These are phyloP conservation scores for Leucoma salicis DNA, from an alignment of 2,888 invertebrate genomes.

Conservation along the genomic window DNA sequence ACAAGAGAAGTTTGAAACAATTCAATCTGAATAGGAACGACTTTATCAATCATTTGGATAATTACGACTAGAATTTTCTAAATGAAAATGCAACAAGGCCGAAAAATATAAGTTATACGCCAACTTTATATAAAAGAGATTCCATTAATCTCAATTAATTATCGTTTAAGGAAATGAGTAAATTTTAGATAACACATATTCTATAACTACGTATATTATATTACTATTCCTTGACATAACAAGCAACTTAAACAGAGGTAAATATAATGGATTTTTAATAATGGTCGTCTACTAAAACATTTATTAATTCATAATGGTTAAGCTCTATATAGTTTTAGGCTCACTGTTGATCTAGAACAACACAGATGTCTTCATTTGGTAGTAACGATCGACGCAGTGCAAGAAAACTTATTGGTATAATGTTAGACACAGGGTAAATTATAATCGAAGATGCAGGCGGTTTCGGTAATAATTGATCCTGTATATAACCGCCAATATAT, in stretches of 20 bases:
- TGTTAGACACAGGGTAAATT: constrained; percentile 30
- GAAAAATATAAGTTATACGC: constrained; percentile 44
- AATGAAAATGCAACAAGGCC: constrained; percentile 49
- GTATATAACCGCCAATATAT: constrained; percentile 14
- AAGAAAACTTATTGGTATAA: constrained; percentile 1
- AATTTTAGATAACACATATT: constrained; percentile 50
- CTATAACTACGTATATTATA: constrained; percentile 70
- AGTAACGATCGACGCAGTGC: constrained; percentile 19
- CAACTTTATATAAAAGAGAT: constrained; percentile 55
- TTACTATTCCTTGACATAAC: constrained; percentile 62
- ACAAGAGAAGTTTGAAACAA: constrained; percentile 41
- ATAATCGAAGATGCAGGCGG: constrained; percentile 50
- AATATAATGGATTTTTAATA: constrained; percentile 71
- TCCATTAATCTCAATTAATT: constrained; percentile 40
- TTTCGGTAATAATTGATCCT: constrained; percentile 33
- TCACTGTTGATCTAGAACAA: constrained; percentile 64
- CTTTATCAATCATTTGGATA: constrained; percentile 70
- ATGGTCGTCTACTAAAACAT: constrained; percentile 75
- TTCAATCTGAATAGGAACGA: constrained; percentile 63
- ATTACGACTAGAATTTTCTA: constrained; percentile 72
- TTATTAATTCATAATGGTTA: constrained; percentile 67
- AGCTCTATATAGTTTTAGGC: constrained; percentile 80
- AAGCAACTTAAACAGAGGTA: constrained; percentile 79
- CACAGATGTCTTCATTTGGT: constrained; percentile 54
- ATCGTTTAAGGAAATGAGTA: constrained; percentile 43